These are phyloP conservation scores for Nesometra sesokonis DNA, from an alignment of 35 echinoderm and acorn worm species.

Conservation along the genomic window DNA sequence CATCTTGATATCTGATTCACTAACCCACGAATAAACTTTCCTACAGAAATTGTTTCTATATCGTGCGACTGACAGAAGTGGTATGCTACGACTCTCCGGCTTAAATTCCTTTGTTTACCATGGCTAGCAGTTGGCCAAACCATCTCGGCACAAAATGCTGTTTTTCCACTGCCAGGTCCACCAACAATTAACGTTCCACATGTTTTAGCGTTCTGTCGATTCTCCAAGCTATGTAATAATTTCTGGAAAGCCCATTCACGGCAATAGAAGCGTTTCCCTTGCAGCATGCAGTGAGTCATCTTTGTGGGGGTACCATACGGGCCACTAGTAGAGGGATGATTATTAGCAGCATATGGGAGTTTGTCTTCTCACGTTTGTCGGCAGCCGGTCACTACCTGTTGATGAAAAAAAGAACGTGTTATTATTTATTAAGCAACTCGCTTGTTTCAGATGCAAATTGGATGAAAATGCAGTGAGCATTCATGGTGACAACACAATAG, in stretches of 20 bases:
- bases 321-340: not conserved
- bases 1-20: conserved; percentile 70
- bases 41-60: conserved; percentile 76
- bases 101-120: conserved; percentile 79
- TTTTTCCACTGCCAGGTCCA: conserved; percentile 96
- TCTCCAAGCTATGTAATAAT: conserved; percentile 90
- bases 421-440: not conserved
- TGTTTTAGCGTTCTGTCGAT: conserved; percentile 77
- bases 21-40: conserved; percentile 86
- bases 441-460: not conserved
- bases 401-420: not conserved
- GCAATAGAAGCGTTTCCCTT: conserved; percentile 97
- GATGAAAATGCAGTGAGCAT: not conserved
- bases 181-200: conserved; percentile 96
- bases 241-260: conserved; percentile 99
- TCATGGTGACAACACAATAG: not conserved
- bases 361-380: not conserved
- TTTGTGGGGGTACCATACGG: not conserved
- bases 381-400: not conserved
- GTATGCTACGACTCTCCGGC: conserved; percentile 68
- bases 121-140: conserved; percentile 78
- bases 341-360: not conserved
- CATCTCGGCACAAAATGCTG: conserved; percentile 80
- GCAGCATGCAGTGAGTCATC: conserved; percentile 83
- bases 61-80: conserved; percentile 95